A percentile compares a stretch with the other conserved stretches of the same genome.
Evolutionary conservation across 2,113 vertebrate genomes (phyloP).

Genomic region (Cygnus atratus): DNA sequence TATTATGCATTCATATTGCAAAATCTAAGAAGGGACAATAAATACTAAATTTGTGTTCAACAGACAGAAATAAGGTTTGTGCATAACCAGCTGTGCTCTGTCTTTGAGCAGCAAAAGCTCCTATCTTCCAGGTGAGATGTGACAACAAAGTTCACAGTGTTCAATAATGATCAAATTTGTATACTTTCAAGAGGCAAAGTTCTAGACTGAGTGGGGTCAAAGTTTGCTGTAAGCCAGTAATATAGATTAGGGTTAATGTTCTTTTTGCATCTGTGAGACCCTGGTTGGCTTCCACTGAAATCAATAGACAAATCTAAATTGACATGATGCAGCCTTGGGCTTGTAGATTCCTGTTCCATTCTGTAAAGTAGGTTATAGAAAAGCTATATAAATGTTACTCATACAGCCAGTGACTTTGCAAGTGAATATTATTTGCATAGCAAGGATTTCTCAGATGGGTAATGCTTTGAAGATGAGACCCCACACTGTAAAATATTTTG

Average conservation of each 20-base stretch:
- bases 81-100: not conserved
- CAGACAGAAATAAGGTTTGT: not conserved
- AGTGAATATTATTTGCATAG: not conserved
- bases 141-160: not conserved
- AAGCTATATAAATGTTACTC: not conserved
- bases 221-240: not conserved
- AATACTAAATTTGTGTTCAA: not conserved
- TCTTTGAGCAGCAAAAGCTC: not conserved
- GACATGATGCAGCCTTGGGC: not conserved
- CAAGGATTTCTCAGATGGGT: not conserved
- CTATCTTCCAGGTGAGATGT: not conserved
- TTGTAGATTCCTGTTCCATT: not conserved
- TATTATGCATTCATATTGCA: not conserved
- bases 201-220: not conserved
- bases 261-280: not conserved
- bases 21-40: not conserved
- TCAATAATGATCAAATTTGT: not conserved
- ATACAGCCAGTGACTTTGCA: not conserved
- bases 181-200: not conserved
- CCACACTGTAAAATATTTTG: not conserved
- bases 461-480: not conserved
- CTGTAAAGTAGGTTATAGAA: not conserved
- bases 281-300: not conserved
- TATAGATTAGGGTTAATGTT: not conserved
- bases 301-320: not conserved